Conservation (phyloP, 2,888 invertebrate species). For the Capitulum mitella region DNA sequence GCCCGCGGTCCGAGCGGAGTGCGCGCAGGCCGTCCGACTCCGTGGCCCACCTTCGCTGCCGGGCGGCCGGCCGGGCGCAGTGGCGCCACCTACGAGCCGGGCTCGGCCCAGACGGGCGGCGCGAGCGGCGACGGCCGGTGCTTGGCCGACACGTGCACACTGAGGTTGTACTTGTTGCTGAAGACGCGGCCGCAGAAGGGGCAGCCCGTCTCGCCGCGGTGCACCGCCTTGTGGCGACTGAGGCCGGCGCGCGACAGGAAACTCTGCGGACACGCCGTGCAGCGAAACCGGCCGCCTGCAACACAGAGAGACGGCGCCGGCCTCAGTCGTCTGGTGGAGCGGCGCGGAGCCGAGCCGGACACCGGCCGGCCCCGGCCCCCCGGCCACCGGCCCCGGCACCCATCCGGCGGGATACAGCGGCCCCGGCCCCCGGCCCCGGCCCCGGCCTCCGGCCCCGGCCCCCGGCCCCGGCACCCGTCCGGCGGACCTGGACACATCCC, state of each 20-base stretch:
- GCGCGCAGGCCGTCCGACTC: neutral
- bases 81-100: neutral
- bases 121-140: neutral
- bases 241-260: slow-evolving; percentile 18
- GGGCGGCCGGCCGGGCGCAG: neutral
- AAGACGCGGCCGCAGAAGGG: neutral
- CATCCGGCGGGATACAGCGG: no score
- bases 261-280: neutral
- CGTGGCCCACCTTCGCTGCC: neutral
- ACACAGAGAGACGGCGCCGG: neutral
- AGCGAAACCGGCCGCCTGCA: slow-evolving; percentile 2
- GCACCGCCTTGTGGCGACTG: slow-evolving; percentile 12
- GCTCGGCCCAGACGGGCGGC: neutral
- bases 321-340: no score
- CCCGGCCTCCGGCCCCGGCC: no score
- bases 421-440: no score
- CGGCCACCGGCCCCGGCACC: no score
- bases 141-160: neutral
- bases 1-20: no score
- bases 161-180: slow-evolving; percentile 23
- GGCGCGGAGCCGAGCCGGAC: no score
- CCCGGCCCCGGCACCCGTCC: no score
- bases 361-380: no score
- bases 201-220: slow-evolving; percentile 19
- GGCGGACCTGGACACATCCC: no score